These are phyloP conservation scores for Byasa hedistus DNA, from an alignment of 2,888 invertebrate species.

Conservation along the genomic window DNA sequence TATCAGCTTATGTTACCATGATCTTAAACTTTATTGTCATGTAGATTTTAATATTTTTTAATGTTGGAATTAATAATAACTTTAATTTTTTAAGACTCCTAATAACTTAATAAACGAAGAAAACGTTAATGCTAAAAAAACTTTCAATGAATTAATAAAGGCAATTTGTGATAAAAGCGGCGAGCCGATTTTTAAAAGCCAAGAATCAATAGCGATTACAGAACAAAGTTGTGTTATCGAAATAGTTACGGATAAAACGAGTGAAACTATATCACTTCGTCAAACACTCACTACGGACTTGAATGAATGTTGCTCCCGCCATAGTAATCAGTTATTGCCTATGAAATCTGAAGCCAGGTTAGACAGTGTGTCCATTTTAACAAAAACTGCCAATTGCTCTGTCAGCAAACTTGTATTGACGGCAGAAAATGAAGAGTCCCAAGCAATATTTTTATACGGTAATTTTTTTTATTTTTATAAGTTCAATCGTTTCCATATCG, in stretches of 20 bases:
- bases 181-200: slow-evolving; percentile 5
- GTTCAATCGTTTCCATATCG: neutral
- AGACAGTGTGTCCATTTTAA: slow-evolving; percentile 45
- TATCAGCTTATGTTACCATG: neutral
- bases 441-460: slow-evolving; percentile 67
- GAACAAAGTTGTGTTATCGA: slow-evolving; percentile 54
- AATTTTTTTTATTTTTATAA: slow-evolving; percentile 23
- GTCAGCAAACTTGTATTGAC: slow-evolving; percentile 41
- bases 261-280: slow-evolving; percentile 55
- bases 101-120: slow-evolving; percentile 51
- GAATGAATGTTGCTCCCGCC: slow-evolving; percentile 32
- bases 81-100: slow-evolving; percentile 53
- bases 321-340: slow-evolving; percentile 4
- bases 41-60: neutral
- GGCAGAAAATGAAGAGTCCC: slow-evolving; percentile 48
- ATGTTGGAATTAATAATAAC: slow-evolving; percentile 5
- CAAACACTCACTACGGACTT: slow-evolving; percentile 56
- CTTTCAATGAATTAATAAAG: slow-evolving; percentile 1
- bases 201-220: slow-evolving; percentile 45
- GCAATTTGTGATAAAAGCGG: slow-evolving; percentile 9
- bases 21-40: neutral
- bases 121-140: slow-evolving; percentile 37
- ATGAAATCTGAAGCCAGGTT: slow-evolving; percentile 44
- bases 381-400: slow-evolving; percentile 44
- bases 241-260: slow-evolving; percentile 52